phyloP scores from a whole-genome alignment of 2,113 vertebrate genomes.

The Circaetus gallicus region DNA sequence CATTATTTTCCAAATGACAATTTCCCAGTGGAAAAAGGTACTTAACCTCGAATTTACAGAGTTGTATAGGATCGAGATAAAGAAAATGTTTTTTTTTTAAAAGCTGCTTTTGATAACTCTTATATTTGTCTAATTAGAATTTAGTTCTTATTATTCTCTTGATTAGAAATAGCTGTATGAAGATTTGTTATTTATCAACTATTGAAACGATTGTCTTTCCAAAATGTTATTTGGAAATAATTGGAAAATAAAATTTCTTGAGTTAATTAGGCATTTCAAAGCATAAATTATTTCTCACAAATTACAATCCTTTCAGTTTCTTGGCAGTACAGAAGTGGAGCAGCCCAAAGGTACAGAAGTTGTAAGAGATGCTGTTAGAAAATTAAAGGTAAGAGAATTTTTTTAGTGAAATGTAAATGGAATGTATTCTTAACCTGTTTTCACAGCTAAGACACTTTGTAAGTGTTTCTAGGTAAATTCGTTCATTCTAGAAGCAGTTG shows the following conservation, averaged over 20 bases:
- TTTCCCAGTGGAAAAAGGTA: neutral
- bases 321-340: constrained; percentile 95
- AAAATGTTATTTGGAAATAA: neutral
- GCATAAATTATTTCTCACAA: constrained; percentile 12
- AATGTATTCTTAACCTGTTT: neutral
- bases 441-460: neutral
- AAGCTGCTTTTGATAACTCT: neutral
- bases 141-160: neutral
- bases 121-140: neutral
- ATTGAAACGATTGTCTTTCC: neutral
- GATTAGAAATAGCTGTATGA: neutral
- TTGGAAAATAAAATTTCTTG: neutral
- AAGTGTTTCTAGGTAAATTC: neutral
- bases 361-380: constrained; percentile 94
- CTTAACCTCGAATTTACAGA: neutral
- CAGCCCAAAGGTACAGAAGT: constrained; percentile 97
- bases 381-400: constrained; percentile 88
- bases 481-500: neutral
- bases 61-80: neutral
- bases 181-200: neutral
- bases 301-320: constrained; percentile 80
- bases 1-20: neutral
- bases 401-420: neutral
- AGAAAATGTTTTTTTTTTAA: neutral
- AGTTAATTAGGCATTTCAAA: neutral